Percentiles rank a stretch among this genome's conserved stretches.
Conservation (phyloP, 2,797 vertebrate genomes). For the Crenuchus spilurus region DNA sequence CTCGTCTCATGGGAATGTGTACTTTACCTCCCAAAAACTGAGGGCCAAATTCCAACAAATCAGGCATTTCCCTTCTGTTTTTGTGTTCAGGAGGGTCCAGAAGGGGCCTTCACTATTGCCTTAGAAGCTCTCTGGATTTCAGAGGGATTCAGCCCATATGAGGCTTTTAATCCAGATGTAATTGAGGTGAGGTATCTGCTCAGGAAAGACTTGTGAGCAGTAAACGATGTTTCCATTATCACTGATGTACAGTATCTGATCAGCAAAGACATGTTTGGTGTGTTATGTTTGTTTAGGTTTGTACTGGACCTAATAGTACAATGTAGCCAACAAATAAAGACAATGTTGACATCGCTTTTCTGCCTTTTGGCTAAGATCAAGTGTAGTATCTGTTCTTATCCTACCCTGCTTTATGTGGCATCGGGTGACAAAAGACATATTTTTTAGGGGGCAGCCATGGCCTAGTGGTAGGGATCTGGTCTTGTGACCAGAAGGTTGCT, state of each 20-base stretch:
- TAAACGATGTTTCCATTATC: no score
- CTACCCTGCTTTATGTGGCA: no score
- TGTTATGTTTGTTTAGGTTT: neutral
- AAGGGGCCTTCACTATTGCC: constrained; percentile 9
- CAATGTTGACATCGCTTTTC: no score
- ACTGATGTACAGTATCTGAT: neutral
- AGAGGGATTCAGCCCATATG: neutral
- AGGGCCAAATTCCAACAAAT: neutral
- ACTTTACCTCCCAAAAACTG: constrained; percentile 23
- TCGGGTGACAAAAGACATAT: no score
- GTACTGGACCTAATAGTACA: neutral
- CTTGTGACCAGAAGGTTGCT: no score
- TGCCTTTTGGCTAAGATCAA: no score
- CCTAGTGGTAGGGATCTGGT: no score
- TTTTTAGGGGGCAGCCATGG: no score
- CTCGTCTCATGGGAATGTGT: constrained; percentile 3
- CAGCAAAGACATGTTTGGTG: no score
- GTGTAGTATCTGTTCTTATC: no score
- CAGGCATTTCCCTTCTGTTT: constrained; percentile 5
- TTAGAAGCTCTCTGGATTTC: neutral
- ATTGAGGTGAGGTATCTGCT: neutral
- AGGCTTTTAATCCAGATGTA: neutral
- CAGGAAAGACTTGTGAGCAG: neutral
- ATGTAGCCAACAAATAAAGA: no score
- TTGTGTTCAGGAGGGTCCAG: constrained; percentile 21